Percentiles rank a stretch among this genome's conserved stretches.
Evolutionary conservation across 1,140 invertebrate species (phyloP).

Genomic region (Heliconius melpomene): DNA sequence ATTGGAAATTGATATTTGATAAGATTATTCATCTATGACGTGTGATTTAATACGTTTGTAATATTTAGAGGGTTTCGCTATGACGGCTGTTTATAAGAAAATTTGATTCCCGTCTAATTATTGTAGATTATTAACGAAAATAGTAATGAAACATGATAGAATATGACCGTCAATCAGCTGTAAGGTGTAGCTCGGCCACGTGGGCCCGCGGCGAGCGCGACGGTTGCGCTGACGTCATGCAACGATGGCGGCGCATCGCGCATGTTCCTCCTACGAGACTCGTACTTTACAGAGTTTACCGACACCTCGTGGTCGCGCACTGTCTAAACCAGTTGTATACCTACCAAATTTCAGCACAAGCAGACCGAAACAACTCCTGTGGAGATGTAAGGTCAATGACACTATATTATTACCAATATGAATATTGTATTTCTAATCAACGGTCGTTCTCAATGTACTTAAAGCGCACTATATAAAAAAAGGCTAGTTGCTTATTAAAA

Average conservation of each 20-base stretch:
- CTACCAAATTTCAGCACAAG: conserved; percentile 72
- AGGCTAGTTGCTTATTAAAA: neutral
- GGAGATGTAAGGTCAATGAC: conserved; percentile 64
- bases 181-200: conserved; percentile 60
- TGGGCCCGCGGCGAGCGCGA: conserved; percentile 56
- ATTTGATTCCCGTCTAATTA: neutral
- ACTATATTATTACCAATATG: conserved; percentile 31
- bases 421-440: conserved; percentile 15
- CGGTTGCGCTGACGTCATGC: conserved; percentile 66
- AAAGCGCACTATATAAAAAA: neutral
- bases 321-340: conserved; percentile 73
- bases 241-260: conserved; percentile 48
- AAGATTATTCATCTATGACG: neutral
- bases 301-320: conserved; percentile 55
- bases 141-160: neutral
- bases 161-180: conserved; percentile 54
- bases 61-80: neutral
- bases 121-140: neutral
- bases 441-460: conserved; percentile 14
- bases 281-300: conserved; percentile 44
- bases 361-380: conserved; percentile 64
- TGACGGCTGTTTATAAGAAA: neutral
- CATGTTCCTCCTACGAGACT: conserved; percentile 35
- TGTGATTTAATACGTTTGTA: neutral
- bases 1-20: conserved; percentile 8